These are phyloP conservation scores for Archivesica marissinica DNA, from an alignment of 1,140 invertebrate genomes.

Conservation along the genomic window DNA sequence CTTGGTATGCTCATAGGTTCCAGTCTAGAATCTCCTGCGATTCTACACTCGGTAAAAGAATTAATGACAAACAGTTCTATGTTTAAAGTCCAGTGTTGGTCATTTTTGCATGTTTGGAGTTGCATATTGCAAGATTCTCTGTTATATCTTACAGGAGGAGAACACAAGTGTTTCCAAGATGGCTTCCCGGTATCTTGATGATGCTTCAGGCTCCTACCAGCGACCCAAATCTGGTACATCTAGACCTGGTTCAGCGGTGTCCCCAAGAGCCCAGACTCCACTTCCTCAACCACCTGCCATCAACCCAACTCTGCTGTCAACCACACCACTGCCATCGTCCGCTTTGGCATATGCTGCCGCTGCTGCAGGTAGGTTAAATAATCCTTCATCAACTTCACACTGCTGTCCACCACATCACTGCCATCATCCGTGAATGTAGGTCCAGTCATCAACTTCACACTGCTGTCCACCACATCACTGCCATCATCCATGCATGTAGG, in stretches of 20 bases:
- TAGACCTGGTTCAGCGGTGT: constrained; percentile 69
- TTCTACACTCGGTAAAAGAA: too few relatives aligned
- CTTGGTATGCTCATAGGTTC: too few relatives aligned
- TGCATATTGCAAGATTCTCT: too few relatives aligned
- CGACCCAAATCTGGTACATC: constrained; percentile 67
- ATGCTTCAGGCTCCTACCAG: constrained; percentile 63
- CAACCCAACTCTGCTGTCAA: constrained; percentile 73
- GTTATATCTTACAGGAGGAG: constrained; percentile 67
- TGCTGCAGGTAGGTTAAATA: constrained; percentile 74
- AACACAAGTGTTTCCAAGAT: constrained; percentile 70
- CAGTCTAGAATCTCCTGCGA: too few relatives aligned
- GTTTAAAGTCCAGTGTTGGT: too few relatives aligned
- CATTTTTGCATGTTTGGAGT: too few relatives aligned
- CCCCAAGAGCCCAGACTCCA: constrained; percentile 62
- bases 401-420: constrained; percentile 74
- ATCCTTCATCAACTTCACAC: constrained; percentile 74
- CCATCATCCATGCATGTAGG: too few relatives aligned
- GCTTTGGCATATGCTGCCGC: constrained; percentile 76
- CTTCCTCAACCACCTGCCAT: constrained; percentile 74
- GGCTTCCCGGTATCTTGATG: constrained; percentile 78
- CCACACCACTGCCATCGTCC: constrained; percentile 74
- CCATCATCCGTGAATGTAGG: too few relatives aligned
- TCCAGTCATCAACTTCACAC: too few relatives aligned
- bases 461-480: too few relatives aligned
- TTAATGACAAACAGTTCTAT: too few relatives aligned